Evolutionary conservation across 2,888 invertebrate species (phyloP).

Genomic region (Ferrisia virgata): DNA sequence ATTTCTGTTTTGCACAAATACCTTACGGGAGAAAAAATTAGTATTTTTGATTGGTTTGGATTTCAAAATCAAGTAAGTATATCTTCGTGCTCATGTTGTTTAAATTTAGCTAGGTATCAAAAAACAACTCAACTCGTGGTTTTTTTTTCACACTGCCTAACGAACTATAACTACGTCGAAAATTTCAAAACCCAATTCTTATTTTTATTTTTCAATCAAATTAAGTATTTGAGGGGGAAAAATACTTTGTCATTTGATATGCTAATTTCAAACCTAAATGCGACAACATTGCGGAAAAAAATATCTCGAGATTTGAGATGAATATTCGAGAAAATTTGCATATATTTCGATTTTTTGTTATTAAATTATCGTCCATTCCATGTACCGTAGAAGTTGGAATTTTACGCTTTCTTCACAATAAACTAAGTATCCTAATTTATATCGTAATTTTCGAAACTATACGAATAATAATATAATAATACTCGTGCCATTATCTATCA

Average conservation of each 20-base stretch:
- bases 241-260: neutral
- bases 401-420: neutral
- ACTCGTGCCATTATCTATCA: neutral
- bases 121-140: neutral
- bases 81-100: neutral
- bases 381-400: neutral
- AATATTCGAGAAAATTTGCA: neutral
- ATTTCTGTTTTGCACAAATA: no score
- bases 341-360: neutral
- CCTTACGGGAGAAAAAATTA: neutral
- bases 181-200: neutral
- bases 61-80: neutral
- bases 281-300: neutral
- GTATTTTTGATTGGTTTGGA: neutral
- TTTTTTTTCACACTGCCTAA: neutral
- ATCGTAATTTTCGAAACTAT: neutral
- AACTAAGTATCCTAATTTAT: no score
- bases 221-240: neutral
- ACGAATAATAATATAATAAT: neutral
- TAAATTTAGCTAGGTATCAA: neutral
- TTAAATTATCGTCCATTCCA: neutral
- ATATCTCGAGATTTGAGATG: neutral
- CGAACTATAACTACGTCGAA: neutral
- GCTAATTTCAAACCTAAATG: neutral
- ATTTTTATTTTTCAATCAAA: neutral